These are phyloP conservation scores for Caenorhabditis imperialis DNA, from an alignment of 2,888 invertebrate genomes.

Conservation along the genomic window DNA sequence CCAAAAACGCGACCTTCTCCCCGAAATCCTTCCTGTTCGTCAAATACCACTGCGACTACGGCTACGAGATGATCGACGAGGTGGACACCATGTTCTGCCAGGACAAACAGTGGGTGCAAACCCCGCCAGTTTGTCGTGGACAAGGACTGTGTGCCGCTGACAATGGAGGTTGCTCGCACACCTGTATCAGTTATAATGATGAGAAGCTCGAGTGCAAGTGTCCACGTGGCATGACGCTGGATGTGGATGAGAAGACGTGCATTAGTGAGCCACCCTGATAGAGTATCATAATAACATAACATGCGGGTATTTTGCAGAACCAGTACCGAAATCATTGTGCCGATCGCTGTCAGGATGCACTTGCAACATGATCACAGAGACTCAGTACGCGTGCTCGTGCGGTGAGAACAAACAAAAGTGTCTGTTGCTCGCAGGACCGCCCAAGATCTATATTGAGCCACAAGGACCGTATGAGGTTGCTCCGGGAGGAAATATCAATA, in stretches of 20 bases:
- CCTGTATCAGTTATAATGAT: constrained; percentile 74
- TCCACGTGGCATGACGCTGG: constrained; percentile 74
- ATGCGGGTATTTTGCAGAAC: constrained; percentile 73
- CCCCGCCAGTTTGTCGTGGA: constrained; percentile 74
- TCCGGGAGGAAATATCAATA: constrained; percentile 76
- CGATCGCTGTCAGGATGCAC: constrained; percentile 74
- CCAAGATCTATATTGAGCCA: constrained; percentile 76
- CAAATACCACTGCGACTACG: constrained; percentile 76
- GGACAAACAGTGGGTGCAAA: constrained; percentile 74
- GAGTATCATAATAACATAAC: neutral
- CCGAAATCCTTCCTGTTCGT: constrained; percentile 75
- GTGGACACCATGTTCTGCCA: constrained; percentile 77
- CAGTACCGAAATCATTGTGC: constrained; percentile 75
- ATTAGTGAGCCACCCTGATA: constrained; percentile 63
- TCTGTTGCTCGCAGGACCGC: constrained; percentile 72
- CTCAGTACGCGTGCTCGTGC: constrained; percentile 74
- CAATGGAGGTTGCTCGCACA: constrained; percentile 77
- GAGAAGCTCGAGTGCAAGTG: constrained; percentile 75
- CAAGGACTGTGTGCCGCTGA: constrained; percentile 71
- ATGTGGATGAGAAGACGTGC: constrained; percentile 73
- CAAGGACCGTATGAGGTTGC: constrained; percentile 74
- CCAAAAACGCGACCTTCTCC: constrained; percentile 67
- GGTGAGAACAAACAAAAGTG: constrained; percentile 73
- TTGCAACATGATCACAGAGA: constrained; percentile 71
- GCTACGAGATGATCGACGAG: constrained; percentile 77